Conservation (phyloP, 1,140 invertebrate species). For the Solen grandis region DNA sequence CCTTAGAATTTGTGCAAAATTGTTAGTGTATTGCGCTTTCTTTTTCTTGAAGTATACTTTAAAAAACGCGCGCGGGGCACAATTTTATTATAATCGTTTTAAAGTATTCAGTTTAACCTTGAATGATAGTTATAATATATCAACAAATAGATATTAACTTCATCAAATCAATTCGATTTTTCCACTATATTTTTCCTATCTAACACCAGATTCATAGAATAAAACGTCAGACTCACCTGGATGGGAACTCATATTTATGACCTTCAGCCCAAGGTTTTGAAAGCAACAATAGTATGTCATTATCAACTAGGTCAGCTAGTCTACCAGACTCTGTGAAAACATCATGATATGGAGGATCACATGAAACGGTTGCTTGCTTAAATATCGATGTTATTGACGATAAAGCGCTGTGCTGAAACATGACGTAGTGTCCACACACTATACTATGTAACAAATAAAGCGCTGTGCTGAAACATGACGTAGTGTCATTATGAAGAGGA, state of each 20-base stretch:
- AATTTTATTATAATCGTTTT: background rate
- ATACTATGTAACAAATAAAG: background rate
- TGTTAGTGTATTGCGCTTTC: conserved; percentile 17
- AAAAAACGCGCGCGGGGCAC: background rate
- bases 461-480: background rate
- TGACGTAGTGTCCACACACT: background rate
- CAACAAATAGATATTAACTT: conserved; percentile 3
- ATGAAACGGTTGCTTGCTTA: conserved; percentile 19
- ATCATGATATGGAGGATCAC: conserved; percentile 23
- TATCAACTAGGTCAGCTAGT: conserved; percentile 13
- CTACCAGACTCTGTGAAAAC: conserved; percentile 26
- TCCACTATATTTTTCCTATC: no score
- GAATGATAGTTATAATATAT: conserved; percentile 5
- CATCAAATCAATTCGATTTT: background rate
- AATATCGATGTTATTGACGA: background rate
- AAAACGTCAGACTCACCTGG: background rate
- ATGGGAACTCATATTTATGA: conserved; percentile 25
- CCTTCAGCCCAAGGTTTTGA: conserved; percentile 15
- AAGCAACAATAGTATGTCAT: conserved; percentile 22
- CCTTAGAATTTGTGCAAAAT: background rate
- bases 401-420: no score
- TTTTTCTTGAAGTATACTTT: conserved; percentile 26
- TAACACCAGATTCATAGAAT: background rate
- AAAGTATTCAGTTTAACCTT: conserved; percentile 18
- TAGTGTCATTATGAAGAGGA: background rate